These are phyloP conservation scores for Pocillopora verrucosa DNA, from an alignment of 64 coral and sea anemone species.

Conservation along the genomic window DNA sequence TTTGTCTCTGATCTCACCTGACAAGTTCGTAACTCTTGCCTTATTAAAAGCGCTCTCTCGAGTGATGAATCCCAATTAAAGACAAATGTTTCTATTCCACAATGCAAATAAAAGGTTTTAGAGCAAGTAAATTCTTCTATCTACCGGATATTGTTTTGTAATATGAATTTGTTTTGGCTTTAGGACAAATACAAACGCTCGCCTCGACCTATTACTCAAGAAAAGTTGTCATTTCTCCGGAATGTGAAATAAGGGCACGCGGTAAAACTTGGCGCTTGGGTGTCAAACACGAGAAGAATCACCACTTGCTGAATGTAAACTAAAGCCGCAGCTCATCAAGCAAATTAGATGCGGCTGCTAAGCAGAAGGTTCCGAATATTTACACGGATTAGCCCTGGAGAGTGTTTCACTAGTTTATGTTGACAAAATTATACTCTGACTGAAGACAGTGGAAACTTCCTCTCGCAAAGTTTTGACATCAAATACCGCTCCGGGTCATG, in stretches of 20 bases:
- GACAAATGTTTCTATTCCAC: slow-evolving; percentile 44
- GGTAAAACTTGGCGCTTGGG: background rate
- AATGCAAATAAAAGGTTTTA: slow-evolving; percentile 46
- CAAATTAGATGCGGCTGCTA: slow-evolving; percentile 40
- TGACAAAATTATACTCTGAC: slow-evolving; percentile 10
- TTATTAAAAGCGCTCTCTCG: slow-evolving; percentile 22
- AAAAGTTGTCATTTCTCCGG: background rate
- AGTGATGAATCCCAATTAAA: slow-evolving; percentile 41
- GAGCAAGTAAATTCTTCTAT: slow-evolving; percentile 53
- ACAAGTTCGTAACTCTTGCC: slow-evolving; percentile 1
- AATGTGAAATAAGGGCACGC: background rate
- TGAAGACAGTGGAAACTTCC: background rate
- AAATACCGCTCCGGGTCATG: background rate
- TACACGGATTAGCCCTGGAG: slow-evolving; percentile 26
- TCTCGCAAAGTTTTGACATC: background rate
- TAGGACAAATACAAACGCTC: background rate
- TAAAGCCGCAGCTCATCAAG: slow-evolving; percentile 31
- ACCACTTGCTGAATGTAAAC: slow-evolving; percentile 24
- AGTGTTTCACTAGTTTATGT: background rate
- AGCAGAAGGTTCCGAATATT: slow-evolving; percentile 37
- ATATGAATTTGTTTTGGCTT: slow-evolving; percentile 26
- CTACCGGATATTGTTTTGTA: slow-evolving; percentile 46
- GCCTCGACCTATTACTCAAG: background rate
- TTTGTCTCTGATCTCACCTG: slow-evolving; percentile 1
- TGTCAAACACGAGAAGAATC: slow-evolving; percentile 30